Evolutionary conservation across 2,888 invertebrate species (phyloP), one percentile per base, ranked within the genome.

Genomic region (Noctuana brunneofusca): DNA sequence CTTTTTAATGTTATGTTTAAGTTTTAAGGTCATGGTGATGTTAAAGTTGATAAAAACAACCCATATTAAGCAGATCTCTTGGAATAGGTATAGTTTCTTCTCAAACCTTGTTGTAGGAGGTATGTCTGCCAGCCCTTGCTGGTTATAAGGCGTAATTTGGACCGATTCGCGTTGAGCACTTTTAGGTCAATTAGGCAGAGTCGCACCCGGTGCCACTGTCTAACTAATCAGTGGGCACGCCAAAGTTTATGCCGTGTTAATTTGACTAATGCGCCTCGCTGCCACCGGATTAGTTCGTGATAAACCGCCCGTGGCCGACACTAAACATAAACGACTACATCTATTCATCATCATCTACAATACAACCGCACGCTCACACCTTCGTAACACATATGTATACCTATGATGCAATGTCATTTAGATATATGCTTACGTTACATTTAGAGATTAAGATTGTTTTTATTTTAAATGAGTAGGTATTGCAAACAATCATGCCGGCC

Each of bases 141-240:
- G 71, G 71, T 81, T 80, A 80, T 84, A 83, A 83, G 80, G 74
- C 75, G 80, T 81, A 81, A 83, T 86, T 84, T 80, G 81, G 88
- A 89, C 83, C 87, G 90, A 91, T 90, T 90, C 90, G 89, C 89
- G 89, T 80, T 84, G 79, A 87, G 82, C 87, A 89, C 87, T 90
- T 90, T 90, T 90, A 90, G 91, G 91, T 91, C 91, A 91, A 91
- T 91, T 91, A 91, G 87, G 80, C 89, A 87, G 83, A 84, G 86
- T 84, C 89, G 86, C 88, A 80, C 87, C 87, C 87, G 84, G 78
- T 76, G 67, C 30, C 74, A 66, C 70, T 72, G 73, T 75, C 74
- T 79, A 74, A 80, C 87, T 89, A 89, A 89, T 89, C 90, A 90
- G 87, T 71, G 84, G 84, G 79, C 87, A 81, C 86, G 84, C 84